A percentile compares a stretch with the other conserved stretches of the same genome.
Evolutionary conservation across 2,797 vertebrate genomes (phyloP).

Genomic region (Acrocephalus scirpaceus): DNA sequence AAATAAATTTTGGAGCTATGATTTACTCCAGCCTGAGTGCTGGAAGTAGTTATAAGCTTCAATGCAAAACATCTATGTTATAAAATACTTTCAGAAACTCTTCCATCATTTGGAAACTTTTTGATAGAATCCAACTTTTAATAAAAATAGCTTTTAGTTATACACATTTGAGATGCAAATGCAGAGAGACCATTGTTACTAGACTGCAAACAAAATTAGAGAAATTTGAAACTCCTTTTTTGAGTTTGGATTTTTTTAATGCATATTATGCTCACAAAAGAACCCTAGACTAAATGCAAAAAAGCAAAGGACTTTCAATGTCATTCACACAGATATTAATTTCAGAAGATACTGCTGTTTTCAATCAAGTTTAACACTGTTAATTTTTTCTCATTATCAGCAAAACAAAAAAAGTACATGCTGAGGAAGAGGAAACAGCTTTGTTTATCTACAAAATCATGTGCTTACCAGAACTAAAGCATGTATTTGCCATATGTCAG

Average conservation of each 20-base stretch:
- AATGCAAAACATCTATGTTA: not conserved
- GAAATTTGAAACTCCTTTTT: not conserved
- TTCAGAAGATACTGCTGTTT: constrained; percentile 12
- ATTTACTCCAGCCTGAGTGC: not conserved
- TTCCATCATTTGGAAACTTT: not conserved
- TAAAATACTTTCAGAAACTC: not conserved
- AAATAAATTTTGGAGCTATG: not conserved
- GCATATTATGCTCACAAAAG: not conserved
- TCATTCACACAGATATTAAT: not conserved
- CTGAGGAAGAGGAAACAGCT: constrained; percentile 28
- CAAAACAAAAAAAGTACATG: constrained; percentile 40
- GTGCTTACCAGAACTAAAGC: constrained; percentile 54
- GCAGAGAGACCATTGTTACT: not conserved
- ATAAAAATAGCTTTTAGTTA: constrained; percentile 15
- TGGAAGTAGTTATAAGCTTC: not conserved
- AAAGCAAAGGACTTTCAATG: not conserved
- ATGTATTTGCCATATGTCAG: constrained; percentile 32
- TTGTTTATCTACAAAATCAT: constrained; percentile 51
- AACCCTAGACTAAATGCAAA: not conserved
- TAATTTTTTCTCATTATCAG: constrained; percentile 61
- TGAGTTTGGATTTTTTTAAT: not conserved
- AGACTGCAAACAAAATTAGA: not conserved
- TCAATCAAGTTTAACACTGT: constrained; percentile 18
- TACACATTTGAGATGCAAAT: not conserved
- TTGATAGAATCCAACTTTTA: not conserved